These are phyloP conservation scores for Uloborus plumipes DNA, from an alignment of 2,888 invertebrate genomes.

Conservation along the genomic window DNA sequence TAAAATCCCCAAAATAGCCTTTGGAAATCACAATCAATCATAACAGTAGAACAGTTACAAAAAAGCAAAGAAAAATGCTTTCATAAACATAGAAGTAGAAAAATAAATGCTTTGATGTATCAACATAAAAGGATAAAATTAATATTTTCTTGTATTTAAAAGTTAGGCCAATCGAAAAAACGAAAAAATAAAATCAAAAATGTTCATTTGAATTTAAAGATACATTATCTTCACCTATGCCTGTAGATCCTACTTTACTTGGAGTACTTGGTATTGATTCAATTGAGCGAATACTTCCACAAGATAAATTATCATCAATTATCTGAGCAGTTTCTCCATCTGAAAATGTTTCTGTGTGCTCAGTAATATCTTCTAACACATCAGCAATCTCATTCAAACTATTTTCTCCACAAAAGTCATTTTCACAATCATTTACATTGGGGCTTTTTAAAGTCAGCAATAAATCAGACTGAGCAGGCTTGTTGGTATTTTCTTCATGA, in stretches of 20 bases:
- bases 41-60: too few relatives aligned
- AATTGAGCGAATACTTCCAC: constrained; percentile 58
- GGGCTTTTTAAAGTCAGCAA: constrained; percentile 9
- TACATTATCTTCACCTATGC: constrained; percentile 33
- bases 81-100: too few relatives aligned
- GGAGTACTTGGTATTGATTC: constrained; percentile 61
- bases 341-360: constrained; percentile 61
- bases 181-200: too few relatives aligned
- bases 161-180: not conserved
- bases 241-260: constrained; percentile 46
- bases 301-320: constrained; percentile 58
- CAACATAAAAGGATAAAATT: constrained; percentile 4
- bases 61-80: too few relatives aligned
- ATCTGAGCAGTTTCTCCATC: constrained; percentile 64
- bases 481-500: constrained; percentile 39
- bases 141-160: not conserved
- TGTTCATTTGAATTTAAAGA: constrained; percentile 10
- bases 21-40: too few relatives aligned
- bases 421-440: constrained; percentile 30
- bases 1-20: too few relatives aligned
- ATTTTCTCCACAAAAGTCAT: constrained; percentile 47
- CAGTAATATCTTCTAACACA: constrained; percentile 62
- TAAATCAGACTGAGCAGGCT: constrained; percentile 15
- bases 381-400: constrained; percentile 59
- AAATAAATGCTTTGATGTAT: too few relatives aligned